These are phyloP conservation scores for Aromia moschata DNA, from an alignment of 2,888 invertebrate genomes.

Conservation along the genomic window DNA sequence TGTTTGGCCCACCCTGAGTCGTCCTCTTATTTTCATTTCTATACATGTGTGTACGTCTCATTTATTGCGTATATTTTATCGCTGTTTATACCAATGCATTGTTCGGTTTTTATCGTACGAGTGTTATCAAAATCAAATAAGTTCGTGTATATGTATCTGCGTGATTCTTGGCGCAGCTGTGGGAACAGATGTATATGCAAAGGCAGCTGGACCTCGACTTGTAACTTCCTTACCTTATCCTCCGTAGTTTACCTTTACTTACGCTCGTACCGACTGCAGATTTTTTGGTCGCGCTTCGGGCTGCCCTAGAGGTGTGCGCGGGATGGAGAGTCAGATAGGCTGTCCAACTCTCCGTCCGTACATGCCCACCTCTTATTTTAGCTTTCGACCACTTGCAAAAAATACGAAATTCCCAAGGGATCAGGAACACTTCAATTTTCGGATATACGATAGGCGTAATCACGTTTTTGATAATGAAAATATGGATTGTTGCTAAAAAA, in stretches of 20 bases:
- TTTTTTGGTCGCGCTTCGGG: conserved; percentile 32
- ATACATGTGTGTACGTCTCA: neutral
- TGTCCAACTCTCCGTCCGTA: no score
- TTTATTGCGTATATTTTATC: neutral
- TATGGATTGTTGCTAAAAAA: no score
- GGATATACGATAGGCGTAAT: no score
- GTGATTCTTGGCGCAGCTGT: conserved; percentile 58
- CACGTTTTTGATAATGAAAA: no score
- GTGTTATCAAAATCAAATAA: neutral
- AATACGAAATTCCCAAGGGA: no score
- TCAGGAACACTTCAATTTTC: no score
- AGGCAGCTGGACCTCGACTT: conserved; percentile 52
- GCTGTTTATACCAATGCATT: neutral
- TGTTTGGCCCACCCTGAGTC: neutral
- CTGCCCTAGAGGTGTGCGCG: conserved; percentile 15
- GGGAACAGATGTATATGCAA: conserved; percentile 54
- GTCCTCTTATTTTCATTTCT: neutral
- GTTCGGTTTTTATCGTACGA: neutral
- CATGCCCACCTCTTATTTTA: conserved; percentile 45
- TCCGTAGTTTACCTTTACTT: conserved; percentile 38
- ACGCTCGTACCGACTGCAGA: conserved; percentile 37
- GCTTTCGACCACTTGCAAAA: no score
- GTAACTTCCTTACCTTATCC: conserved; percentile 42
- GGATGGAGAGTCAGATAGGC: conserved; percentile 17
- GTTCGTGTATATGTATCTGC: conserved; percentile 46